phyloP scores from a whole-genome alignment of 1,140 invertebrate genomes.

The Euura lappo region DNA sequence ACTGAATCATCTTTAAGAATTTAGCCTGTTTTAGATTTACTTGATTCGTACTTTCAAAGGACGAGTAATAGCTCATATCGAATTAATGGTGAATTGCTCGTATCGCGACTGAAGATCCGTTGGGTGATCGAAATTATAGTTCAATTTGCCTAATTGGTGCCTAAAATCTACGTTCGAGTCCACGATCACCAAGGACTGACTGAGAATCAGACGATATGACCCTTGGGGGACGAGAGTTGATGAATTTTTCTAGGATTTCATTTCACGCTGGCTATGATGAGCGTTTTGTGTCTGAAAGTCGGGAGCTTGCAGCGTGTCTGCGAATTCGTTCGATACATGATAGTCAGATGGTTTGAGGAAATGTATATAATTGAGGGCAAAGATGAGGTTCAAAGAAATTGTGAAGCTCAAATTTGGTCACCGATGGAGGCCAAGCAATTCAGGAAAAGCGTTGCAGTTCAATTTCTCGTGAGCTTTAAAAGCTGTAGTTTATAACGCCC shows the following conservation, averaged over 20 bases:
- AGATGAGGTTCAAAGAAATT: slow-evolving; percentile 5
- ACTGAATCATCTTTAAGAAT: too few species aligned
- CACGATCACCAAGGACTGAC: neutral
- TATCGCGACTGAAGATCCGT: too few species aligned
- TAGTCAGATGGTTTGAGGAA: too few species aligned
- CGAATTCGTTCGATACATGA: too few species aligned
- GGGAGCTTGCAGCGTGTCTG: too few species aligned
- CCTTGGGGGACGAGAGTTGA: neutral
- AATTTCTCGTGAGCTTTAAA: slow-evolving; percentile 48
- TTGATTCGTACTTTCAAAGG: too few species aligned
- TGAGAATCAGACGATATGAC: neutral
- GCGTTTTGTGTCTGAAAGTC: too few species aligned
- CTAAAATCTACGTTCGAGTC: neutral
- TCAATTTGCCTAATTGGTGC: neutral
- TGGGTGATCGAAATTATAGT: neutral
- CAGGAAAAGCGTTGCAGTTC: slow-evolving; percentile 25
- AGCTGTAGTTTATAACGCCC: slow-evolving; percentile 43
- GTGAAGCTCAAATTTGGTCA: slow-evolving; percentile 6
- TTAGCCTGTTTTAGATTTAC: too few species aligned
- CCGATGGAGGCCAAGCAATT: neutral
- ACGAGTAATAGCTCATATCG: too few species aligned
- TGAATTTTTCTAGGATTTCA: neutral
- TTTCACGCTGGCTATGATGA: too few species aligned
- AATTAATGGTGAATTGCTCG: too few species aligned
- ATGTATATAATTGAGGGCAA: neutral